Evolutionary conservation across 1,140 invertebrate genomes (phyloP), one percentile per base, ranked within the genome.

Genomic region (Copidosoma floridanum): DNA sequence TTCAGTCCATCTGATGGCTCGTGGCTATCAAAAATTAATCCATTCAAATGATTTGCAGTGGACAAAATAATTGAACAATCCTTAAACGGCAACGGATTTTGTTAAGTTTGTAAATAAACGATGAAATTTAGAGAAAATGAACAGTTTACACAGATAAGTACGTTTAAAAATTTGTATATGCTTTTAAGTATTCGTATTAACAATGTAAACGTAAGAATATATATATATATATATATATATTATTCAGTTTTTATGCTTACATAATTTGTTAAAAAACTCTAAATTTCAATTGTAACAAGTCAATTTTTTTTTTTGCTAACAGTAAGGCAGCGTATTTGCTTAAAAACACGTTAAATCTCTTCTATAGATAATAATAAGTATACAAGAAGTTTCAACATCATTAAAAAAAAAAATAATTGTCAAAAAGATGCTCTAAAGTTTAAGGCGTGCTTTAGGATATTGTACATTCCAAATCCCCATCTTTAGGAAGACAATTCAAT

Each of bases 391-490:
- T 24, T 24, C 24, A 52, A 24, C 20, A 44, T 18, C 29, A 46
- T n/a, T n/a, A n/a, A n/a, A n/a, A 37, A 37, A 37, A 14, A 37
- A 14, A 37, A 37, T 10, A 37, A 37, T 37, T 37, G 7, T 37
- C 14, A 37, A 37, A 37, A 8, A 37, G 7, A 8, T 37, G 14
- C 32, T 37, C 8, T 37, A 8, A 37, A 37, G 14, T 14, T 6
- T n/a, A n/a, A 6, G n/a, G 18, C 18, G 5, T 5, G 16, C n/a
- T n/a, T 68, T 74, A 80, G 2, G 76, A 77, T 71, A 93, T 85
- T 63, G 87, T 84, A 75, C 92, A 95, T 73, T 94, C 91, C 41
- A 93, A 78, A 69, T 91, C 89, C 6, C 85, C 86, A 64, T 89
- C 85, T 67, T 86, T 85, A 2, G 90, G 91, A 66, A 92, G 80